A percentile compares a stretch with the other conserved stretches of the same genome.
Evolutionary conservation across 2,113 vertebrate genomes (phyloP).

Genomic region (Copsychus sechellarum): DNA sequence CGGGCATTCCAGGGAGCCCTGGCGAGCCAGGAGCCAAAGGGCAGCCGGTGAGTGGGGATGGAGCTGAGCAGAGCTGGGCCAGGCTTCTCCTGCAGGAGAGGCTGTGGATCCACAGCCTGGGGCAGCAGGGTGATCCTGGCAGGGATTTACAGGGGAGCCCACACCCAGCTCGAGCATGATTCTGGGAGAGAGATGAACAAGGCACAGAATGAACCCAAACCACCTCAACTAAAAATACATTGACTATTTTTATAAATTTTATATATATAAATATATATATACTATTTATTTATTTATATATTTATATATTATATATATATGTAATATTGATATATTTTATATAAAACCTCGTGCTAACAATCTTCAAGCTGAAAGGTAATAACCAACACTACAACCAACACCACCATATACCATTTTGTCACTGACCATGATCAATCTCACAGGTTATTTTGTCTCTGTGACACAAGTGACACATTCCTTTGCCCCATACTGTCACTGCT

Average conservation of each 20-base stretch:
- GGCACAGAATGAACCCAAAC: not conserved
- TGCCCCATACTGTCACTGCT: not conserved
- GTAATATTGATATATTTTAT: too few relatives aligned
- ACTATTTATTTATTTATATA: too few relatives aligned
- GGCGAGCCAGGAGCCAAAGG: constrained; percentile 89
- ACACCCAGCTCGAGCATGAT: not conserved
- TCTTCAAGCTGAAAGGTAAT: not conserved
- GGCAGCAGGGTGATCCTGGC: not conserved
- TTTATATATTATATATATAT: too few relatives aligned
- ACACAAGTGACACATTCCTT: not conserved
- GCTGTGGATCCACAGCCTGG: not conserved
- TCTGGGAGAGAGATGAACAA: not conserved
- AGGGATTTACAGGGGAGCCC: not conserved
- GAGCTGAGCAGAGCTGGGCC: not conserved
- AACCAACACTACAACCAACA: not conserved
- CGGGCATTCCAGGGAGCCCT: constrained; percentile 84
- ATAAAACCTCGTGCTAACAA: not conserved
- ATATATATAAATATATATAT: too few relatives aligned
- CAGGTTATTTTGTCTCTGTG: not conserved
- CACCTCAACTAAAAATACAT: not conserved
- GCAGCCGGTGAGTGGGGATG: constrained; percentile 82
- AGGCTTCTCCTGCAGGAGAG: not conserved
- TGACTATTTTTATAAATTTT: not conserved
- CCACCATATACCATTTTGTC: not conserved
- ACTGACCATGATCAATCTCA: not conserved